Percentiles rank a stretch among this genome's conserved stretches.
These are phyloP conservation scores for Silurus lanzhouensis DNA, from an alignment of 2,797 vertebrate genomes.

Conservation along the genomic window DNA sequence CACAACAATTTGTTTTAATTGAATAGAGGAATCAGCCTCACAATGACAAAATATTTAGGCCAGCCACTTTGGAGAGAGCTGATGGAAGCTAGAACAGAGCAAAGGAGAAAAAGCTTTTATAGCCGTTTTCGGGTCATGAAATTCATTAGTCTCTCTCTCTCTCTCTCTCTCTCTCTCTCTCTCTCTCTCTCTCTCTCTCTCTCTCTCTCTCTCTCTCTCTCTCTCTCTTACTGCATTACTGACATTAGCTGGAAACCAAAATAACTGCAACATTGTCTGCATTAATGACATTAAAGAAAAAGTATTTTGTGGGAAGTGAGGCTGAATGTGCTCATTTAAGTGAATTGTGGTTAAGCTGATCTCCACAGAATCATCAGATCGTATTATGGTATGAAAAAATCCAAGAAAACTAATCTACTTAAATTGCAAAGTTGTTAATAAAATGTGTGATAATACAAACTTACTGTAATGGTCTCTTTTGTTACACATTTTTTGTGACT, in stretches of 20 bases:
- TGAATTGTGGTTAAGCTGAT: conserved; percentile 3
- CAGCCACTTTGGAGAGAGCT: conserved; percentile 11
- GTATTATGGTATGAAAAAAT: background rate
- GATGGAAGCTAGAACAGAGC: conserved; percentile 4
- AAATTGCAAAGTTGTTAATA: background rate
- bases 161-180: background rate
- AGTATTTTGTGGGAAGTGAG: background rate
- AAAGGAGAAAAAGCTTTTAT: conserved; percentile 19
- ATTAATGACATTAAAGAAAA: conserved; percentile 27
- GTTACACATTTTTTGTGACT: background rate
- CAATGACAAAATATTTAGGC: conserved; percentile 22
- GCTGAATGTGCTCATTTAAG: conserved; percentile 28
- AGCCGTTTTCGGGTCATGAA: conserved; percentile 24
- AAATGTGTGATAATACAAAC: background rate
- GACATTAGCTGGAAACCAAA: conserved; percentile 25
- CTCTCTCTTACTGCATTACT: background rate
- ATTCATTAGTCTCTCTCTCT: conserved; percentile 23
- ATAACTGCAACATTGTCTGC: background rate
- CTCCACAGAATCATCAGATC: background rate
- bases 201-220: background rate
- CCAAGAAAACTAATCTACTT: background rate
- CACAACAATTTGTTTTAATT: conserved; percentile 38
- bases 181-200: background rate
- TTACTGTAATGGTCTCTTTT: background rate
- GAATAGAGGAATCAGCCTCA: conserved; percentile 6